Evolutionary conservation across 2,113 vertebrate genomes (phyloP).

Genomic region (Hassar affinis): DNA sequence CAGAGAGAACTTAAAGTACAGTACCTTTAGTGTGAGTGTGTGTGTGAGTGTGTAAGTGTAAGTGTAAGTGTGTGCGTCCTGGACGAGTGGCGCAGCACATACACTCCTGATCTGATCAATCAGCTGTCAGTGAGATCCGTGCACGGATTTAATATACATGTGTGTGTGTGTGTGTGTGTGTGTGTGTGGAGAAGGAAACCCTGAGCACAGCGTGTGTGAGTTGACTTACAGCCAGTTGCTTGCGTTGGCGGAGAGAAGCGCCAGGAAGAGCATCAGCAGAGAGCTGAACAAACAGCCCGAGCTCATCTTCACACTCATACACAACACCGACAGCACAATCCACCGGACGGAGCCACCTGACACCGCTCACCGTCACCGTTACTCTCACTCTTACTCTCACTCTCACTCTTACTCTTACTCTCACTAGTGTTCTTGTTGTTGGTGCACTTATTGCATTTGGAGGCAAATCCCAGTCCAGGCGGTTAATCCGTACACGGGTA

Average conservation of each 20-base stretch:
- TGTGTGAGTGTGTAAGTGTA: background rate
- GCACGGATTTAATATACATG: too few relatives aligned
- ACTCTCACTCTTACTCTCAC: too few relatives aligned
- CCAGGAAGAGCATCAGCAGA: slow-evolving; percentile 91
- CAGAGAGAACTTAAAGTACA: background rate
- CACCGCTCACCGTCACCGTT: too few relatives aligned
- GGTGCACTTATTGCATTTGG: too few relatives aligned
- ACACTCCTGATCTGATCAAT: background rate
- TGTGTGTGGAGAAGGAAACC: too few relatives aligned
- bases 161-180: background rate
- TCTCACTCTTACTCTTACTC: background rate
- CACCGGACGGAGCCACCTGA: slow-evolving; percentile 42
- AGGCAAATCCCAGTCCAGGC: background rate
- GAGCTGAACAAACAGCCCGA: slow-evolving; percentile 86
- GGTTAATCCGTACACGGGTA: slow-evolving; percentile 72
- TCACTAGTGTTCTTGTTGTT: background rate
- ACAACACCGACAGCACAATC: slow-evolving; percentile 57
- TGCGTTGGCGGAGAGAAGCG: slow-evolving; percentile 90
- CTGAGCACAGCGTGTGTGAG: too few relatives aligned
- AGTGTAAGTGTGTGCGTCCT: background rate
- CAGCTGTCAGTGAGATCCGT: background rate
- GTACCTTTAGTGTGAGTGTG: background rate
- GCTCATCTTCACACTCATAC: slow-evolving; percentile 74
- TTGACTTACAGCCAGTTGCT: slow-evolving; percentile 98
- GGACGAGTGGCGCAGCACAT: background rate